Conservation (phyloP, 2,113 vertebrate genomes). For the Aspidoscelis tigris region DNA sequence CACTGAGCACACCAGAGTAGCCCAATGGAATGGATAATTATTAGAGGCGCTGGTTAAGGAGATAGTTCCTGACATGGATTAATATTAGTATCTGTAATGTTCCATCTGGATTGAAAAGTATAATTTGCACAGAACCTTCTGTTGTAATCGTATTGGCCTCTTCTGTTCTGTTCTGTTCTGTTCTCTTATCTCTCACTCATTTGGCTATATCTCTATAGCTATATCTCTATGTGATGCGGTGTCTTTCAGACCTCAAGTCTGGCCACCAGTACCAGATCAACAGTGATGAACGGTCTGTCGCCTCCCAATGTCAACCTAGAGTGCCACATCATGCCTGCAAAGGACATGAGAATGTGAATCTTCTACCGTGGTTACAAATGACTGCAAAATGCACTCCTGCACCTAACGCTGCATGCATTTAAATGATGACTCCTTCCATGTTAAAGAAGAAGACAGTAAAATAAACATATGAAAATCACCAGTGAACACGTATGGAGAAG, state of each 20-base stretch:
- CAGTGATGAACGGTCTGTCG: too few relatives aligned
- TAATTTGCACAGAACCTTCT: not conserved
- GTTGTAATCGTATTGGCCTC: not conserved
- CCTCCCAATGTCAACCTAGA: not conserved
- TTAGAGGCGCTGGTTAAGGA: conserved; percentile 25
- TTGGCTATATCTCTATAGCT: not conserved
- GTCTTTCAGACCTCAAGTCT: not conserved
- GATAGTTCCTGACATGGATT: not conserved
- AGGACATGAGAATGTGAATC: not conserved
- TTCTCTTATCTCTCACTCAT: not conserved
- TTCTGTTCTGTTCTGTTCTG: too few relatives aligned
- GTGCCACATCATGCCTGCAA: not conserved
- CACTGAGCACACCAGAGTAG: not conserved
- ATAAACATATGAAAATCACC: not conserved
- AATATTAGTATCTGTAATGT: not conserved
- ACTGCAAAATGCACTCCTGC: not conserved
- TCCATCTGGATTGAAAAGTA: not conserved
- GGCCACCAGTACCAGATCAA: not conserved
- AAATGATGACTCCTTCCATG: not conserved
- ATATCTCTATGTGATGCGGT: not conserved
- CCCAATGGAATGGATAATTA: conserved; percentile 1
- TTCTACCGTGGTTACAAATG: not conserved
- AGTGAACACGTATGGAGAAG: not conserved
- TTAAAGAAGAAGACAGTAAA: not conserved
- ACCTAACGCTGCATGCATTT: not conserved